Evolutionary conservation across 2,797 vertebrate genomes (phyloP).

Genomic region (Vipera ursinii): DNA sequence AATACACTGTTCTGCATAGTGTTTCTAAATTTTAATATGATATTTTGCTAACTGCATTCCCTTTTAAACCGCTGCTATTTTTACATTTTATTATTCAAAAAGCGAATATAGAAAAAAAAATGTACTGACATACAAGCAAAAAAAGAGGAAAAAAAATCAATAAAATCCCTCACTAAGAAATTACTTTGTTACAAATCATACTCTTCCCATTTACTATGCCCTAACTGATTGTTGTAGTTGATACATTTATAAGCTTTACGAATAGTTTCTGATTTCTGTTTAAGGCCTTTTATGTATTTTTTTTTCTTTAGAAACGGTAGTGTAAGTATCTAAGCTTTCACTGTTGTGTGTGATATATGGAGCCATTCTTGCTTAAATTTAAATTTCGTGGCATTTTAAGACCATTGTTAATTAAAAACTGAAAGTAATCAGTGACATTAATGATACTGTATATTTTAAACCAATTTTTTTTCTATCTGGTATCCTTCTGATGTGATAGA

Average conservation of each 20-base stretch:
- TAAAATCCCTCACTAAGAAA: neutral
- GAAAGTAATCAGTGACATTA: neutral
- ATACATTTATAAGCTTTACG: neutral
- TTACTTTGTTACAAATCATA: neutral
- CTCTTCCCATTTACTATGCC: neutral
- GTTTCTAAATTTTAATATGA: neutral
- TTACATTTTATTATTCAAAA: neutral
- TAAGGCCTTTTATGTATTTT: neutral
- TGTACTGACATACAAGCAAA: neutral
- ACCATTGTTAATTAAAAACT: neutral
- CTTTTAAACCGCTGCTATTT: neutral
- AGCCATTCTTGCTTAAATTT: neutral
- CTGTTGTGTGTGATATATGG: neutral
- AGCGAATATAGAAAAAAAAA: neutral
- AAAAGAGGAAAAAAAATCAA: neutral
- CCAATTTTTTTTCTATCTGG: neutral
- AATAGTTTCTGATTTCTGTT: neutral
- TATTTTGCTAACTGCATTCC: neutral
- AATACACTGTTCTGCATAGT: neutral
- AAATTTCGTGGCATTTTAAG: neutral
- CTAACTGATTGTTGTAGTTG: neutral
- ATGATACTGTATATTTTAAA: neutral
- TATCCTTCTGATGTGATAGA: neutral
- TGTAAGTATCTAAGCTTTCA: neutral
- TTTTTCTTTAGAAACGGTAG: neutral